Evolutionary conservation across 2,113 vertebrate species (phyloP), one percentile per base, ranked within the genome.

Genomic region (Piprites chloris): DNA sequence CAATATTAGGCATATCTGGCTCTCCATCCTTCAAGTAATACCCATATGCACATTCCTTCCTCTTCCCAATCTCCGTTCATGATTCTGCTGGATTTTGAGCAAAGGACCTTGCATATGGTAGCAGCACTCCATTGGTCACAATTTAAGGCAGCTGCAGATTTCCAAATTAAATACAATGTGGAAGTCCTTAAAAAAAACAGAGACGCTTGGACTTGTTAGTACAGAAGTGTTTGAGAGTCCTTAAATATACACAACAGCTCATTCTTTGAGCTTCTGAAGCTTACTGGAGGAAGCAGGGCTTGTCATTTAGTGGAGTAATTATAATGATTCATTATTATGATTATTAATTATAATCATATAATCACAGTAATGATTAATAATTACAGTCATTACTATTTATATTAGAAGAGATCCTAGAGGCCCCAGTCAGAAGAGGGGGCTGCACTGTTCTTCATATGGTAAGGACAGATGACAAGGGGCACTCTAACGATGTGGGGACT

Each of bases 341-440:
- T 96, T 95, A 91, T 94, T 95, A 95, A 96, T 97, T 93, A 78
- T 91, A 95, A 97, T 96, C 91, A 73, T 62, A 96, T 62, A 92
- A 97, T 96, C 94, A 55, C 85, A 66, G 84, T 94, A 95, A 97
- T 95, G 95, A 61, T 97, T 96, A 97, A 95, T 96, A 97, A 97
- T 97, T 95, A 95, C 41, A 96, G 91, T 95, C 81, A 96, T 97
- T 97, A 95, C 77, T 92, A 69, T 94, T 96, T 94, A 72, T 93
- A 96, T 93, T 87, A 96, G 89, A 84, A 84, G 56, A 78, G 72
- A 84, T 93, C 56, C 65, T 90, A 90, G 79, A 96, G 90, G 93
- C 83, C n/a, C 39, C 44, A 82, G 58, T 92, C 73, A 73, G 93
- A 78, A 92, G 11, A 95, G 52, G 63, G 75, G 69, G 72, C 24